Conservation (phyloP, 2,113 vertebrate species). For the Cranoglanis bouderius region DNA sequence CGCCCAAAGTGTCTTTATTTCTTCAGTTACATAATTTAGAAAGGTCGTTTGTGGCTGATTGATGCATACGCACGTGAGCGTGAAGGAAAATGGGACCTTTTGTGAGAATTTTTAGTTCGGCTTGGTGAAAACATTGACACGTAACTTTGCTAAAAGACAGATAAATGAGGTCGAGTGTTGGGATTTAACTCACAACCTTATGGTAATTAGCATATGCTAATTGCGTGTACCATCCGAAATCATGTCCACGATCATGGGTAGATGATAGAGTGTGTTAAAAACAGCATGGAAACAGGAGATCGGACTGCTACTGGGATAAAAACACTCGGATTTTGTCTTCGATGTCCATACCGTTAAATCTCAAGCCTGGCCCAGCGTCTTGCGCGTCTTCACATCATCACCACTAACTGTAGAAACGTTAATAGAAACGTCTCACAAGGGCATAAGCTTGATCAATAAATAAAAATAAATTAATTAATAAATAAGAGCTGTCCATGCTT, state of each 20-base stretch:
- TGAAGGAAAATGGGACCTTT: too few species aligned
- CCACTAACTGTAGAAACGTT: background rate
- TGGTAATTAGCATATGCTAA: background rate
- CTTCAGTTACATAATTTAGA: too few species aligned
- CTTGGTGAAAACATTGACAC: background rate
- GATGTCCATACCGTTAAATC: background rate
- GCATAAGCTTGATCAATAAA: background rate
- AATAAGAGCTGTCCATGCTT: background rate
- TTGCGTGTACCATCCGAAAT: too few species aligned
- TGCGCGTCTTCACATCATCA: too few species aligned
- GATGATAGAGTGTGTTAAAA: too few species aligned
- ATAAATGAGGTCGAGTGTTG: background rate
- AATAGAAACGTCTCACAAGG: background rate
- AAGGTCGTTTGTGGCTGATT: too few species aligned
- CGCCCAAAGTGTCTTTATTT: background rate
- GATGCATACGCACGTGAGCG: too few species aligned
- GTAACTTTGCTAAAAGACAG: too few species aligned
- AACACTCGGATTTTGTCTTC: background rate
- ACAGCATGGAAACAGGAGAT: background rate
- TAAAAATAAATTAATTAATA: background rate
- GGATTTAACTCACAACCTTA: background rate
- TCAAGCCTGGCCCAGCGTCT: background rate
- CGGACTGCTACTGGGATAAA: too few species aligned
- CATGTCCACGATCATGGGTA: too few species aligned
- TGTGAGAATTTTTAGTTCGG: too few species aligned